Conservation (phyloP, 1,140 invertebrate genomes). For the Pygmarrhopalites habei region DNA sequence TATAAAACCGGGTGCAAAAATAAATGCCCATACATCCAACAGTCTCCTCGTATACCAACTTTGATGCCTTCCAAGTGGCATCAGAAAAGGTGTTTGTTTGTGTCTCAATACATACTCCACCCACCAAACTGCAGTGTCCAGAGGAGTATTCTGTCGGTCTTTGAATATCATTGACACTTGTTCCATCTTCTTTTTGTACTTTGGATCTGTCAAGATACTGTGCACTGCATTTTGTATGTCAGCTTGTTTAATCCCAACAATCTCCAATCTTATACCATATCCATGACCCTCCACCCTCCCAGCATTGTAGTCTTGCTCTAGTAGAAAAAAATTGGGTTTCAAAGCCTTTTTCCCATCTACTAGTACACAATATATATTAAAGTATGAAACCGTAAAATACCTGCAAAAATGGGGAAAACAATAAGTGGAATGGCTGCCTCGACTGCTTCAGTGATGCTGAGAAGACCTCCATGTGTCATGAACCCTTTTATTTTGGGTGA, state of each 20-base stretch:
- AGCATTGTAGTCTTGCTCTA: slow-evolving; percentile 32
- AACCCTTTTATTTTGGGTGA: slow-evolving; percentile 28
- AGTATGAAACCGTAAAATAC: no score
- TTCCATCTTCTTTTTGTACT: slow-evolving; percentile 8
- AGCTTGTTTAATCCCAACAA: background rate
- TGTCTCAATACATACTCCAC: slow-evolving; percentile 10
- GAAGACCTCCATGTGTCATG: slow-evolving; percentile 25
- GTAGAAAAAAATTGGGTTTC: no score
- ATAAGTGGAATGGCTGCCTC: slow-evolving; percentile 4
- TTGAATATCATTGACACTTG: slow-evolving; percentile 7
- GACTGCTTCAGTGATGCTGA: slow-evolving; percentile 39
- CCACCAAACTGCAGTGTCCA: slow-evolving; percentile 15
- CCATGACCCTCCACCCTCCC: slow-evolving; percentile 5
- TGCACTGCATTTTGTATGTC: slow-evolving; percentile 9
- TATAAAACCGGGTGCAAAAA: background rate
- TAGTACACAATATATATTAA: no score
- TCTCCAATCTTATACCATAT: slow-evolving; percentile 26
- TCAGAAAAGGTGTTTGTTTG: background rate
- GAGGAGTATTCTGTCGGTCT: slow-evolving; percentile 4
- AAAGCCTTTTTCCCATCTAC: no score
- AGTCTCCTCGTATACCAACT: background rate
- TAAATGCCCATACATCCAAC: slow-evolving; percentile 5
- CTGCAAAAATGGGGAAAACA: slow-evolving; percentile 20
- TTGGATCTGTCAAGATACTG: slow-evolving; percentile 6
- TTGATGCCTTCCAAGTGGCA: background rate